Conservation (phyloP, 2,888 invertebrate species). For the Tupiocoris notatus region DNA sequence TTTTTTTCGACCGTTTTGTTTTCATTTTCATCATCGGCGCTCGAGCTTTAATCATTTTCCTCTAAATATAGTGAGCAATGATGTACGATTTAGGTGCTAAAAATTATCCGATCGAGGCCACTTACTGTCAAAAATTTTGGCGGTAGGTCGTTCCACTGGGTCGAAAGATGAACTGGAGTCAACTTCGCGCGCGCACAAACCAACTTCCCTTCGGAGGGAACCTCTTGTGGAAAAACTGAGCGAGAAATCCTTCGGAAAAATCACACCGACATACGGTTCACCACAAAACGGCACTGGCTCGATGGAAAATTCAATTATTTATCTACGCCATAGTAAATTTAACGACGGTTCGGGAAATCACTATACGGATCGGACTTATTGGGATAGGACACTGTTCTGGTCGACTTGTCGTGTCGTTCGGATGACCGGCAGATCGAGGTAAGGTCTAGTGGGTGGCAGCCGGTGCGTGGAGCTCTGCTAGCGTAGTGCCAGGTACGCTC, state of each 20-base stretch:
- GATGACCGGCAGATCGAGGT: slow-evolving; percentile 25
- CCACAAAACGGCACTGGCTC: slow-evolving; percentile 13
- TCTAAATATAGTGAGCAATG: no score
- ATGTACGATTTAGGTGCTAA: no score
- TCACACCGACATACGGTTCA: slow-evolving; percentile 12
- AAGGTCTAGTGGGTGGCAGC: slow-evolving; percentile 39
- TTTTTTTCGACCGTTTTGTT: no score
- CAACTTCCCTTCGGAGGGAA: no score
- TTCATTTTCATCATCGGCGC: no score
- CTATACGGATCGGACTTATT: no score
- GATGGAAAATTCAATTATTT: neutral
- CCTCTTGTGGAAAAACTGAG: neutral
- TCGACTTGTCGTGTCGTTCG: slow-evolving; percentile 31
- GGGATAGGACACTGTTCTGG: slow-evolving; percentile 39
- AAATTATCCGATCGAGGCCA: no score
- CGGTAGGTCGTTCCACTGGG: slow-evolving; percentile 20
- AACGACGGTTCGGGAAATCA: slow-evolving; percentile 1
- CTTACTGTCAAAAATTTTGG: slow-evolving; percentile 41
- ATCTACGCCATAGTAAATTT: slow-evolving; percentile 18
- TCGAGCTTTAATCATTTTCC: no score
- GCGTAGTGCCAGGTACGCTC: slow-evolving; percentile 41
- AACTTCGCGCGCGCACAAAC: slow-evolving; percentile 25
- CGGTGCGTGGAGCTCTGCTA: slow-evolving; percentile 42
- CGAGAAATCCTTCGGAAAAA: slow-evolving; percentile 1
- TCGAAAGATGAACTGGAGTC: slow-evolving; percentile 13